phyloP scores from a whole-genome alignment of 2,113 vertebrate species.

The Callipepla californica region DNA sequence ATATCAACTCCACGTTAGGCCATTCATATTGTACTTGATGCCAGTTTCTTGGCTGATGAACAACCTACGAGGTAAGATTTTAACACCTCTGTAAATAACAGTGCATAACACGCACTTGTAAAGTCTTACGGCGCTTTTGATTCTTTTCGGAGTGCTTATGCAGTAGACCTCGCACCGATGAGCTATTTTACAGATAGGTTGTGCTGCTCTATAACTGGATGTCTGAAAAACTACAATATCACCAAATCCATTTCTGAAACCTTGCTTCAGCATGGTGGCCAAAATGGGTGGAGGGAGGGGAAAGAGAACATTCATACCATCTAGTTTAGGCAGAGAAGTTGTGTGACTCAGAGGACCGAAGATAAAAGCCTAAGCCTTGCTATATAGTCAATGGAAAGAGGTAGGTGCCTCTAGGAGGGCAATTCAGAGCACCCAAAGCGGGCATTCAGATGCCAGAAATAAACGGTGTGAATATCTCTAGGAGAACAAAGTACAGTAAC shows the following conservation, averaged over 20 bases:
- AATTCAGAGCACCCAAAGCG: conserved; percentile 47
- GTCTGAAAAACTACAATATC: background rate
- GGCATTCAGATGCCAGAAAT: conserved; percentile 62
- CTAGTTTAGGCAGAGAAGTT: conserved; percentile 57
- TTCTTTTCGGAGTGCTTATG: background rate
- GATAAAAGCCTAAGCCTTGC: conserved; percentile 43
- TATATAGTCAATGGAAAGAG: conserved; percentile 61
- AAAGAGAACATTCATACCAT: conserved; percentile 66
- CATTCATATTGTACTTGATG: background rate
- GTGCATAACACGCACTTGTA: background rate
- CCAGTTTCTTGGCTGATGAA: conserved; percentile 18
- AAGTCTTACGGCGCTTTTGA: no score
- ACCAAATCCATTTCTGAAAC: background rate
- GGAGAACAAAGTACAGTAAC: conserved; percentile 33
- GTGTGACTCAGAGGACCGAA: conserved; percentile 3
- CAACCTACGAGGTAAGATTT: conserved; percentile 29
- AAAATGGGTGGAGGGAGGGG: background rate
- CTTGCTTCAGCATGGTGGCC: conserved; percentile 19
- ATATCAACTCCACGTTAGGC: background rate
- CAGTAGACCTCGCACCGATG: background rate
- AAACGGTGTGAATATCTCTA: conserved; percentile 45
- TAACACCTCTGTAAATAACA: conserved; percentile 18
- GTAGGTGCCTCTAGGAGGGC: conserved; percentile 70
- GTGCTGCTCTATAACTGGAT: conserved; percentile 16
- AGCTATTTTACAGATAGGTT: conserved; percentile 9